Percentiles rank a stretch among this genome's conserved stretches.
Conservation (phyloP, 2,888 invertebrate genomes). For the Bombylius discolor region DNA sequence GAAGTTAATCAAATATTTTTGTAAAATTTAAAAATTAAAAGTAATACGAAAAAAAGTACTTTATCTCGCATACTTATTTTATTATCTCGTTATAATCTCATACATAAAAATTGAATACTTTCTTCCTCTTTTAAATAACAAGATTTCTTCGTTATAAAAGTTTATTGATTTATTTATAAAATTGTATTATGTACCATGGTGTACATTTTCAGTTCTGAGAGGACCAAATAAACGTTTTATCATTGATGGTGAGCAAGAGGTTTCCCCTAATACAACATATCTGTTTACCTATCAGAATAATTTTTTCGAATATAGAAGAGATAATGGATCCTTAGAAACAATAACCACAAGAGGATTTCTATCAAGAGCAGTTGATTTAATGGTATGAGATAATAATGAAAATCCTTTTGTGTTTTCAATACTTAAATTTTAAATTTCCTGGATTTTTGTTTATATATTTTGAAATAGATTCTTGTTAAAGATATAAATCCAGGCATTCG, state of each 20-base stretch:
- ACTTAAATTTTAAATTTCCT: background rate
- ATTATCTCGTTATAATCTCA: no score
- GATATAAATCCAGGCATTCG: conserved; percentile 73
- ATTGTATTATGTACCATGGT: background rate
- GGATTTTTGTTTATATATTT: background rate
- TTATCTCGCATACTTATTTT: no score
- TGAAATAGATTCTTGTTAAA: conserved; percentile 56
- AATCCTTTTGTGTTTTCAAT: background rate
- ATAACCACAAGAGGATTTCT: conserved; percentile 26
- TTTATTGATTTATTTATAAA: no score
- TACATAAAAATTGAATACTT: no score
- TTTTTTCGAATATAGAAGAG: conserved; percentile 59
- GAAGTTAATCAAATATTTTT: no score
- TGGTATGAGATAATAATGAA: conserved; percentile 19
- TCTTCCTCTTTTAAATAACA: background rate
- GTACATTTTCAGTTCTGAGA: conserved; percentile 50
- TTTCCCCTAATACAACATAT: conserved; percentile 56
- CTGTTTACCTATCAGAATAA: conserved; percentile 55
- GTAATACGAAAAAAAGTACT: no score
- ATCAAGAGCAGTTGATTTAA: conserved; percentile 19
- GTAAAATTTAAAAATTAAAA: no score
- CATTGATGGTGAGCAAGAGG: conserved; percentile 68
- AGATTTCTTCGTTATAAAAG: background rate
- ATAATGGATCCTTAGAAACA: conserved; percentile 21
- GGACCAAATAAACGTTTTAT: conserved; percentile 62